Percentiles rank a stretch among this genome's conserved stretches.
Conservation (phyloP, 2,797 vertebrate genomes). For the Phrynocephalus forsythii region DNA sequence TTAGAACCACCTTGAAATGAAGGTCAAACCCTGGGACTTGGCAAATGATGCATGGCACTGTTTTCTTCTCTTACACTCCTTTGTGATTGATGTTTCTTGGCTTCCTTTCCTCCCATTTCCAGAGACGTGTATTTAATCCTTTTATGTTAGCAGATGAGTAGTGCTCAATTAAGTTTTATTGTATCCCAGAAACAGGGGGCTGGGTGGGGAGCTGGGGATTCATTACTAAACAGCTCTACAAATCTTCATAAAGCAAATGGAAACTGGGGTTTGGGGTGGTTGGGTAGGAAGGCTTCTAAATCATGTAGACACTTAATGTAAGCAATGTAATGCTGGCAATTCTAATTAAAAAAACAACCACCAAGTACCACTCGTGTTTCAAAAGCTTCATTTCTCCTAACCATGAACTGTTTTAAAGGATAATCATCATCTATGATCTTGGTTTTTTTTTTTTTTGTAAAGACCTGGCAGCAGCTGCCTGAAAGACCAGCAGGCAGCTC, state of each 20-base stretch:
- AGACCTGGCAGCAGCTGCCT: not conserved
- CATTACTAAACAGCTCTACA: constrained; percentile 18
- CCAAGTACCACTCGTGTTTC: not conserved
- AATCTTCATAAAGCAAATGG: constrained; percentile 16
- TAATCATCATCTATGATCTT: not conserved
- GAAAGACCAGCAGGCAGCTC: not conserved
- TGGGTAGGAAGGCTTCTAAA: constrained; percentile 4
- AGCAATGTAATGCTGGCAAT: too few species aligned
- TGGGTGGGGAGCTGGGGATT: not conserved
- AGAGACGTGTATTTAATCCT: constrained; percentile 20
- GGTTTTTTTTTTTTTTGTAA: not conserved
- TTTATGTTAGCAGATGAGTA: not conserved
- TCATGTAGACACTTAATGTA: not conserved
- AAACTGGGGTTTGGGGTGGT: not conserved
- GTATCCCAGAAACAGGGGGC: not conserved
- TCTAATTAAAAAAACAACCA: not conserved
- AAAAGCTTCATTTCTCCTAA: constrained; percentile 5
- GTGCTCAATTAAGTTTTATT: constrained; percentile 14
- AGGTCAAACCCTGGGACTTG: not conserved
- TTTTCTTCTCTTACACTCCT: not conserved
- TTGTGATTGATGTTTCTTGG: constrained; percentile 2
- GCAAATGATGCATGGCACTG: too few species aligned
- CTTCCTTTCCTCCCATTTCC: not conserved
- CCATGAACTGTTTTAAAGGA: not conserved
- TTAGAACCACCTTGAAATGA: not conserved